These are phyloP conservation scores for Tenthredo amoena DNA, from an alignment of 2,888 invertebrate genomes.

Conservation along the genomic window DNA sequence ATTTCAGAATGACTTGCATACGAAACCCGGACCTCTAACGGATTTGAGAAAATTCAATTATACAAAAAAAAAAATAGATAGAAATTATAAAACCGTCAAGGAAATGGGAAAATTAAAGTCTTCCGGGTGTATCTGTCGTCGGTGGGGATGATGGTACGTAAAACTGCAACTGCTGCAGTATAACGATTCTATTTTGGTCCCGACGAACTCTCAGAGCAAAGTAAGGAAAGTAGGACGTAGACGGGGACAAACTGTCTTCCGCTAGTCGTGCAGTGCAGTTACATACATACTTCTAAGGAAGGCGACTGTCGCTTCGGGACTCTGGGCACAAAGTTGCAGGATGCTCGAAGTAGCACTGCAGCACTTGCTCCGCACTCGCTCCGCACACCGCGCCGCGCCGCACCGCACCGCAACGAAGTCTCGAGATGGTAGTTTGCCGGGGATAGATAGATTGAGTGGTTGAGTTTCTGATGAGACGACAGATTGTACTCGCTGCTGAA, in stretches of 20 bases:
- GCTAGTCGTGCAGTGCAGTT: conserved; percentile 8
- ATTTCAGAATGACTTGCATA: not conserved
- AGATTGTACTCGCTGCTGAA: conserved; percentile 50
- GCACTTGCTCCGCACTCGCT: not conserved
- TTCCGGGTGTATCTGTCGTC: not conserved
- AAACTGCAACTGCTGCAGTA: conserved; percentile 38
- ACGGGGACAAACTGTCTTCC: conserved; percentile 17
- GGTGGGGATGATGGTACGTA: not conserved
- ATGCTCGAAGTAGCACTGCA: conserved; percentile 18
- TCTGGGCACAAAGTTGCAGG: conserved; percentile 9
- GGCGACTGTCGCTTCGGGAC: conserved; percentile 22
- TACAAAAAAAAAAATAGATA: not conserved
- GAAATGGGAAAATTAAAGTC: not conserved
- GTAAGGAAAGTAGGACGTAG: conserved; percentile 37
- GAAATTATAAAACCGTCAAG: not conserved
- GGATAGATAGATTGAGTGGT: conserved; percentile 51
- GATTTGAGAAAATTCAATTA: not conserved
- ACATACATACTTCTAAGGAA: conserved; percentile 10
- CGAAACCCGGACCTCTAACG: not conserved
- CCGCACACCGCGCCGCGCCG: not conserved
- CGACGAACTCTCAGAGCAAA: not conserved
- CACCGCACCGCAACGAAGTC: conserved; percentile 2
- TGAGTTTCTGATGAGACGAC: conserved; percentile 52
- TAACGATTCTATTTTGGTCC: conserved; percentile 42
- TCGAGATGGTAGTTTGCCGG: conserved; percentile 41